Evolutionary conservation across 2,797 vertebrate genomes (phyloP).

Genomic region (Neolamprologus multifasciatus): DNA sequence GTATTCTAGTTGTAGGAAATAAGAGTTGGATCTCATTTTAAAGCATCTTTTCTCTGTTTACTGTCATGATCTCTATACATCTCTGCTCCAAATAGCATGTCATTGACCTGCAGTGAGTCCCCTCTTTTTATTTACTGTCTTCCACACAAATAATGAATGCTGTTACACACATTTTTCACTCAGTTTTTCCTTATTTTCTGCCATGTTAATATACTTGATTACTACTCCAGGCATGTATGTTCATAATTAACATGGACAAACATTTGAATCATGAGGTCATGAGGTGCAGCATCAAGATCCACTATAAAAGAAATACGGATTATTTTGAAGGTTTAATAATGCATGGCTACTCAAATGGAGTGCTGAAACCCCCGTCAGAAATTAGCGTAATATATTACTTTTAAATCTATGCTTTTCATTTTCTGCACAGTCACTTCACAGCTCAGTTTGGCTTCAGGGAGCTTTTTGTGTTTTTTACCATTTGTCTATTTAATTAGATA

Average conservation of each 20-base stretch:
- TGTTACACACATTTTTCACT: neutral
- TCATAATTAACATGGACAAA: neutral
- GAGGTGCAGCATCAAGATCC: neutral
- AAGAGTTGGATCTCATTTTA: neutral
- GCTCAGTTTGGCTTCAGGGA: neutral
- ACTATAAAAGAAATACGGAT: neutral
- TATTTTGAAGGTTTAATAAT: neutral
- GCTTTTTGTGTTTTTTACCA: neutral
- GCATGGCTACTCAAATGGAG: too few species aligned
- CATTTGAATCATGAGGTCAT: neutral
- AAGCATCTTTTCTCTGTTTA: neutral
- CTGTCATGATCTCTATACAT: neutral
- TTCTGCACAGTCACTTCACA: neutral
- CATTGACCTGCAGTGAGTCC: neutral
- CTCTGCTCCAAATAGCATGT: neutral
- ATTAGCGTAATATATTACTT: neutral
- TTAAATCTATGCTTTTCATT: neutral
- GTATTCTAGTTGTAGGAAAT: neutral
- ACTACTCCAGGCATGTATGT: neutral
- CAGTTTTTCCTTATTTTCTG: neutral
- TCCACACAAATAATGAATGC: neutral
- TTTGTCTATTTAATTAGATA: neutral
- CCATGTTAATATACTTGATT: neutral
- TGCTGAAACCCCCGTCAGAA: too few species aligned
- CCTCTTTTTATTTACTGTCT: neutral